Base-by-base conservation (phyloP, 2,113 vertebrate genomes). In the Eulemur rufifrons region DNA sequence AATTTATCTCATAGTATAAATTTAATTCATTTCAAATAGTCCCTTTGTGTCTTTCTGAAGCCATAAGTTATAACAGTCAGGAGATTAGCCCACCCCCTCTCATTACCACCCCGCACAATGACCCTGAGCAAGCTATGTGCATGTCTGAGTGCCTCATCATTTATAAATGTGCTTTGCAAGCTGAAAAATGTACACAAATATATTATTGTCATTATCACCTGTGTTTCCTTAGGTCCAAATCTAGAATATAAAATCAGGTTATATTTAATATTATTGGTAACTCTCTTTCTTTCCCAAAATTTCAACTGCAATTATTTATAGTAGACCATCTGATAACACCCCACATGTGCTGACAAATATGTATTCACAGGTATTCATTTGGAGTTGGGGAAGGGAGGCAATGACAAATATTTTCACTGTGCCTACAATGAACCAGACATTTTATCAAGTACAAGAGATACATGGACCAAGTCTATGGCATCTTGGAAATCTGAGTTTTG, bases 161-260 rank as follows among this genome's bases (percentile, higher is more conserved):
- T 89, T 56, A 42, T 15, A 50, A n/a, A 71, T 47, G 2, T 81
- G 61, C 45, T 88, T 59, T 88, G 2, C 34, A 61, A 68, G 59
- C 39, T 52, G 3, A 50, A 87, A 39, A 34, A 21, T 90, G 20
- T 54, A 42, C 3, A 71, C 20, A 37, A 59, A 5, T 59, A 42
- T 66, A 82, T 45, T 50, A 8, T 42, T 71, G 5, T 47, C 20
- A 32, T n/a, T 32, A 56, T 66, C 42, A 23, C 9, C 4, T 59
- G 9, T 56, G 18, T 74, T 86, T 78, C 27, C 9, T 20, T 66
- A n/a, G 15, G 1, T 90, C 11, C 8, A 92, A 78, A 47, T 10
- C 4, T 80, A n/a, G 12, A 45, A 78, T 50, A 83, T 94, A 61
- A 89, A 86, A 88, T 78, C 61, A 77, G 50, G 5, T 73, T 66